phyloP scores from a whole-genome alignment of 2,113 vertebrate species.

The Pogona vitticeps region DNA sequence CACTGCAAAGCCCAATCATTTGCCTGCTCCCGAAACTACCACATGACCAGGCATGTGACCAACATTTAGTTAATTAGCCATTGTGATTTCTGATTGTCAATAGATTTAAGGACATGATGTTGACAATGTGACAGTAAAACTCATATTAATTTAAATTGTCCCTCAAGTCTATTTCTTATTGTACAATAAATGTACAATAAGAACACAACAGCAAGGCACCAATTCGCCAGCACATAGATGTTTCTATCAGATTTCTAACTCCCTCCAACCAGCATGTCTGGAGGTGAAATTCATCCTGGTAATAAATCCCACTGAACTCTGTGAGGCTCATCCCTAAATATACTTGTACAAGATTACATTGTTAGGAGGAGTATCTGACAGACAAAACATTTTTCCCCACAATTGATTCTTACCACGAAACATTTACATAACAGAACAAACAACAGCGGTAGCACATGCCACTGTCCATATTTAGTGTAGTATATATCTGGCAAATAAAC shows the following conservation, averaged over 20 bases:
- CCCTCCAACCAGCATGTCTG: not conserved
- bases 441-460: not conserved
- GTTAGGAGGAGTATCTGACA: not conserved
- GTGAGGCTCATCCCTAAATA: no score
- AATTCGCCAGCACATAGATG: not conserved
- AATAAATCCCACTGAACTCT: no score
- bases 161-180: not conserved
- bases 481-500: not conserved
- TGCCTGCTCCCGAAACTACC: not conserved
- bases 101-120: no score
- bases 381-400: not conserved
- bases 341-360: no score
- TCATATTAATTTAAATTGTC: not conserved
- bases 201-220: not conserved
- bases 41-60: not conserved
- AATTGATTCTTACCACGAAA: not conserved
- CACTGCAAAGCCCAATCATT: not conserved
- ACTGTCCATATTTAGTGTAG: not conserved
- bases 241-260: not conserved
- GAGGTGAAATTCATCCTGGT: not conserved
- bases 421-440: not conserved
- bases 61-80: no score
- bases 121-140: not conserved
- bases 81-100: no score
- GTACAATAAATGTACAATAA: not conserved